A percentile compares a stretch with the other conserved stretches of the same genome.
Evolutionary conservation across 2,888 invertebrate genomes (phyloP).

Genomic region (Pollenia angustigena): DNA sequence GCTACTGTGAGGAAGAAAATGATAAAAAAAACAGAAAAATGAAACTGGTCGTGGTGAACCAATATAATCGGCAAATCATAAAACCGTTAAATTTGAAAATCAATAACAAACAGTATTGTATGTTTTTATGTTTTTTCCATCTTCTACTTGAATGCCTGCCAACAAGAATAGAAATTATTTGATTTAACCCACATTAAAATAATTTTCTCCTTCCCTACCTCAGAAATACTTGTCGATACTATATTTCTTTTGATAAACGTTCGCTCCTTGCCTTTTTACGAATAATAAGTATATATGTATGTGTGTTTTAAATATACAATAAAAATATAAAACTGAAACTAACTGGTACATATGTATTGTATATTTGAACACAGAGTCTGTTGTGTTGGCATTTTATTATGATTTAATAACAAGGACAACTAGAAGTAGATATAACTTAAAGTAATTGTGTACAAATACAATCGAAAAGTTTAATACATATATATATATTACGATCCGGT

Average conservation of each 20-base stretch:
- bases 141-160: constrained; percentile 36
- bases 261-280: too few species aligned
- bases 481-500: too few species aligned
- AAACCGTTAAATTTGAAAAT: constrained; percentile 41
- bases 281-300: background rate
- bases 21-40: background rate
- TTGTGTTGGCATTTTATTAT: too few species aligned
- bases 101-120: constrained; percentile 29
- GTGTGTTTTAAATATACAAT: background rate
- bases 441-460: too few species aligned
- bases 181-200: background rate
- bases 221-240: background rate
- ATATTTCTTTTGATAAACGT: background rate
- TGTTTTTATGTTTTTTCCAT: background rate
- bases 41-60: background rate
- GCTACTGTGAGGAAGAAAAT: background rate
- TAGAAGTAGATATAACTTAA: too few species aligned
- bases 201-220: background rate
- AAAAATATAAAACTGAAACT: too few species aligned
- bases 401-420: too few species aligned
- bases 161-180: constrained; percentile 4
- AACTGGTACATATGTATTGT: too few species aligned
- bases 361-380: too few species aligned
- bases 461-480: too few species aligned
- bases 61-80: constrained; percentile 11